phyloP scores from a whole-genome alignment of 1,140 invertebrate species.

The Aphaenogaster rudis region DNA sequence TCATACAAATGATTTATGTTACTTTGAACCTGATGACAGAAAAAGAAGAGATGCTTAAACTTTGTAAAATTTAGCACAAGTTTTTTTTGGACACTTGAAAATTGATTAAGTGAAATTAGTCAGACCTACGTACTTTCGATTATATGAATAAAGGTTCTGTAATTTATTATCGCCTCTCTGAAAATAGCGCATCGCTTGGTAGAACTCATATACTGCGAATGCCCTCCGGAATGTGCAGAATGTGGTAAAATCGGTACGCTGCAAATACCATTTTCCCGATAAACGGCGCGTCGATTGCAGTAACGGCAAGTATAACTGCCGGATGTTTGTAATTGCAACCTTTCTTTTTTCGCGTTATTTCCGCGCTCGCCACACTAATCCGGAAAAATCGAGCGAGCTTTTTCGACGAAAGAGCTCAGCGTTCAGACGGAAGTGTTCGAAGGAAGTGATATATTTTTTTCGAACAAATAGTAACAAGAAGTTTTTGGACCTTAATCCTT shows the following conservation, averaged over 20 bases:
- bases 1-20: constrained; percentile 24
- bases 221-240: constrained; percentile 39
- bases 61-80: background rate
- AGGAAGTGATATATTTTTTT: constrained; percentile 43
- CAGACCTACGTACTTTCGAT: background rate
- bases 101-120: background rate
- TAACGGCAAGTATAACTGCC: constrained; percentile 47
- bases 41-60: background rate
- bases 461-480: constrained; percentile 62
- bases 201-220: background rate
- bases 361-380: too few relatives aligned
- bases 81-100: background rate
- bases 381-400: constrained; percentile 13
- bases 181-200: constrained; percentile 3
- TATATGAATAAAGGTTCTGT: background rate
- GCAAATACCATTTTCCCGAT: constrained; percentile 40
- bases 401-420: background rate
- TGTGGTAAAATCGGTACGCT: constrained; percentile 31
- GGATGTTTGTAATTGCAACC: constrained; percentile 44
- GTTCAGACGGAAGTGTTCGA: background rate
- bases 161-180: background rate
- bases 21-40: background rate
- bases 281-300: constrained; percentile 46
- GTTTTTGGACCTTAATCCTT: constrained; percentile 9
- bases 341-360: constrained; percentile 20